Evolutionary conservation across 1,140 invertebrate genomes (phyloP), one percentile per base, ranked within the genome.

Genomic region (Bombus affinis): DNA sequence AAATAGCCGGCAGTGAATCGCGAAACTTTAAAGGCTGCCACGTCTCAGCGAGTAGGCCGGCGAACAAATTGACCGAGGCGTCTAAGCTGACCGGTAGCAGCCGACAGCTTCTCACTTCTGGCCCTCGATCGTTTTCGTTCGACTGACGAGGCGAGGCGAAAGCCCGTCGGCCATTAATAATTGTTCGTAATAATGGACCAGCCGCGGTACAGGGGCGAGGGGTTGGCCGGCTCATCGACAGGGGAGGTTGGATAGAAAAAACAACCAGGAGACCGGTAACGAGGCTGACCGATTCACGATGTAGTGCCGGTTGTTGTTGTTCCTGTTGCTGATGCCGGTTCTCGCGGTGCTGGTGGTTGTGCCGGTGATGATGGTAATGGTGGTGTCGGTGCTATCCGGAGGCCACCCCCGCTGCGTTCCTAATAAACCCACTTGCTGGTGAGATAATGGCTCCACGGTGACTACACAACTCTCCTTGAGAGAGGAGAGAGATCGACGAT

Each of bases 401-500:
- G 92, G 91, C 94, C 93, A 94, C 93, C 93, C 94, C 94, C 94
- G 94, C 93, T 94, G 94, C 89, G 93, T 94, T 94, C 92, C 93
- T 94, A 94, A 94, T 94, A 94, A 94, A 94, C 93, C 93, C 92
- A 94, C 92, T 94, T 94, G 94, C 92, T 89, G 93, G 91, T 89
- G 92, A 92, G 92, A 92, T 94, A 94, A 94, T 94, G 93, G 92
- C 91, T 91, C 91, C 89, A 85, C 93, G 87, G 93, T 94, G 94
- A 94, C 94, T 94, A 91, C 90, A 94, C 94, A 94, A 90, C 86
- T 92, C 86, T 92, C 71, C 82, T 37, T 53, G 65, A 70, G 59
- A 68, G 75, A 53, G 37, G 65, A 85, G 77, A 87, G 35, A 80
- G 70, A 86, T 42, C 10, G 81, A 82, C 32, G n/a, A 35, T 12